phyloP scores from a whole-genome alignment of 2,888 invertebrate genomes.

The Macaria notata region DNA sequence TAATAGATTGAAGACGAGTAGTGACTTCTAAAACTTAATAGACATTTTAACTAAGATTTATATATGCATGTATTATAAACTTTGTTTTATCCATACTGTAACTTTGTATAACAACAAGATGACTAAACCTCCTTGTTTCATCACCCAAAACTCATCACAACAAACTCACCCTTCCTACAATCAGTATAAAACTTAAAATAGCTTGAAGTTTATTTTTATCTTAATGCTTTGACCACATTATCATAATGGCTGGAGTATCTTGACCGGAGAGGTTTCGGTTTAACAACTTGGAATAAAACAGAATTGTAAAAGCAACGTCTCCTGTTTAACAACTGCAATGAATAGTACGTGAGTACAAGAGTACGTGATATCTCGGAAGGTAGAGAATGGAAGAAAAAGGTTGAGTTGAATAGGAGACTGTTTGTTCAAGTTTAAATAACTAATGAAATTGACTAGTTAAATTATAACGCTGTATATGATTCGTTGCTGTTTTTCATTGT shows the following conservation, averaged over 20 bases:
- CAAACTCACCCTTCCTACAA: neutral
- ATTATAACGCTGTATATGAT: too few relatives aligned
- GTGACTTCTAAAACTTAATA: too few relatives aligned
- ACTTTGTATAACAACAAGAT: neutral
- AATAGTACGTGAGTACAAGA: too few relatives aligned
- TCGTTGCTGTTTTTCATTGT: too few relatives aligned
- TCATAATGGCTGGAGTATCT: constrained; percentile 15
- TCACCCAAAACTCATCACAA: neutral
- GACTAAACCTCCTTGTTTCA: neutral
- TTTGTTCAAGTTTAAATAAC: too few relatives aligned
- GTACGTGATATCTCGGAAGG: too few relatives aligned
- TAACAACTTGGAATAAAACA: constrained; percentile 5
- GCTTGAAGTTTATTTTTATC: constrained; percentile 6
- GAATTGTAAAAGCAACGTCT: neutral
- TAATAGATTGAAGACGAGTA: too few relatives aligned
- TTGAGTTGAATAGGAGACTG: too few relatives aligned
- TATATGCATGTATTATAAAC: too few relatives aligned
- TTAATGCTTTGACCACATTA: constrained; percentile 22
- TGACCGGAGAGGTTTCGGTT: constrained; percentile 19
- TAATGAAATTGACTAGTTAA: too few relatives aligned
- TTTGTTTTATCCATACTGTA: neutral
- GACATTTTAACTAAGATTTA: too few relatives aligned
- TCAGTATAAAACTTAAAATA: neutral
- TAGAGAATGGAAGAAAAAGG: too few relatives aligned
- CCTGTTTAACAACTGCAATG: neutral